Base-by-base conservation (phyloP, 2,797 vertebrate genomes). In the Neomorphus geoffroyi region DNA sequence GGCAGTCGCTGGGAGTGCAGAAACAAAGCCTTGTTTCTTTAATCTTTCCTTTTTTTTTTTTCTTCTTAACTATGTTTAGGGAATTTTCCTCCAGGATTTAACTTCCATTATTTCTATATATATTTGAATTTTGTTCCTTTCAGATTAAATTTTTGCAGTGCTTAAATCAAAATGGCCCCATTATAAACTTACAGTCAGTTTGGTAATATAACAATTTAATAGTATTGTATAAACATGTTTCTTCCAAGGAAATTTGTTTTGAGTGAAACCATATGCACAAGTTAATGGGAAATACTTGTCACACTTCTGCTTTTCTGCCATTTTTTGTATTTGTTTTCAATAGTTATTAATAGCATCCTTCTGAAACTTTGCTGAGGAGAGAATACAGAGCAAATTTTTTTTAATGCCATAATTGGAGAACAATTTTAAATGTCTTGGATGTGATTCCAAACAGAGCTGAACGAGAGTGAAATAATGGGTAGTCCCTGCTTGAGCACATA, bases 241-340 rank as follows among this genome's bases (percentile, higher is more conserved):
- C 84, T 77, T 90, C 48, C 37, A 54, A 85, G 86, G 27, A 66
- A 72, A 86, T 41, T 75, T 93, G 23, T 94, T 95, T 91, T 58
- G 92, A 92, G 50, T 61, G 72, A 89, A 93, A 87, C 84, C 50
- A 86, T 92, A 86, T 69, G 93, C 50, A 78, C 65, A 21, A 35
- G 41, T 71, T 92, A 96, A 91, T 95, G 61, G 86, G 57, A 87
- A 80, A 80, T 93, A 95, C 54, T 92, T 95, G 88, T 90, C 84
- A 80, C 91, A 41, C 61, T 93, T 85, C 37, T 88, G 35, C 26
- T 91, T 92, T 96, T 86, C 50, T 92, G 50, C 65, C 58, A 28
- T 93, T 84, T 93, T 94, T 93, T 84, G 50, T 90, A 82, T 92
- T 95, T 83, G 30, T 94, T 94, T 48, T 92, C 65, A 50, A 13